Evolutionary conservation across 1,140 invertebrate species (phyloP).

Genomic region (Trachelipus rathkii): DNA sequence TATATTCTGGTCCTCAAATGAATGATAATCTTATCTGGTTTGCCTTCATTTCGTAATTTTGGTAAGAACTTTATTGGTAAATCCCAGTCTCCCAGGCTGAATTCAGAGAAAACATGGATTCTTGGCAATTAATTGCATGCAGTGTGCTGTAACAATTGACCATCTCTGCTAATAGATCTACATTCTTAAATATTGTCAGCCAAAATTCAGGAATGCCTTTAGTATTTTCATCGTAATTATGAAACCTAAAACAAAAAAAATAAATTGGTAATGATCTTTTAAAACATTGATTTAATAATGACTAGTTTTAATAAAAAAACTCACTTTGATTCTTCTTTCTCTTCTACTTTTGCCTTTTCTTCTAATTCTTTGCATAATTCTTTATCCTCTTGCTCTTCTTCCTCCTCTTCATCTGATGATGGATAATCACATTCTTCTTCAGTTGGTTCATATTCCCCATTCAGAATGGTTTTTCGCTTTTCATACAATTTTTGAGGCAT

Average conservation of each 20-base stretch:
- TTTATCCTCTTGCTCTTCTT: conserved; percentile 57
- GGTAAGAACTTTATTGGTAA: conserved; percentile 87
- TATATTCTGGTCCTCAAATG: conserved; percentile 94
- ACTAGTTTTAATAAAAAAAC: no score
- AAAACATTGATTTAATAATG: background rate
- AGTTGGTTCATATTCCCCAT: conserved; percentile 67
- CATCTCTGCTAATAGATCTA: conserved; percentile 85
- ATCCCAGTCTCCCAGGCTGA: conserved; percentile 96
- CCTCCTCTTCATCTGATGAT: conserved; percentile 69
- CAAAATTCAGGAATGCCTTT: conserved; percentile 96
- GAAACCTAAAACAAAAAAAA: conserved; percentile 21
- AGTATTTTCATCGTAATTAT: conserved; percentile 53
- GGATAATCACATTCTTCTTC: conserved; percentile 80
- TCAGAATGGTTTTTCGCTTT: conserved; percentile 59
- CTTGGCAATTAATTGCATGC: conserved; percentile 82
- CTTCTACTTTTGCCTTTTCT: conserved; percentile 44
- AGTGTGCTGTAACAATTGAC: conserved; percentile 82
- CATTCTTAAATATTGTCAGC: conserved; percentile 93
- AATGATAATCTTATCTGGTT: conserved; percentile 86
- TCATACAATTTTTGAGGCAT: conserved; percentile 41
- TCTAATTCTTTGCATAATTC: conserved; percentile 52
- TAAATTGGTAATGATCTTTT: background rate
- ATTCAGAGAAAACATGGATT: conserved; percentile 89
- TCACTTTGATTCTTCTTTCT: no score
- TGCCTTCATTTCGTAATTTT: conserved; percentile 93